phyloP scores from a whole-genome alignment of 2,113 vertebrate species.

The Oreotrochilus melanogaster region DNA sequence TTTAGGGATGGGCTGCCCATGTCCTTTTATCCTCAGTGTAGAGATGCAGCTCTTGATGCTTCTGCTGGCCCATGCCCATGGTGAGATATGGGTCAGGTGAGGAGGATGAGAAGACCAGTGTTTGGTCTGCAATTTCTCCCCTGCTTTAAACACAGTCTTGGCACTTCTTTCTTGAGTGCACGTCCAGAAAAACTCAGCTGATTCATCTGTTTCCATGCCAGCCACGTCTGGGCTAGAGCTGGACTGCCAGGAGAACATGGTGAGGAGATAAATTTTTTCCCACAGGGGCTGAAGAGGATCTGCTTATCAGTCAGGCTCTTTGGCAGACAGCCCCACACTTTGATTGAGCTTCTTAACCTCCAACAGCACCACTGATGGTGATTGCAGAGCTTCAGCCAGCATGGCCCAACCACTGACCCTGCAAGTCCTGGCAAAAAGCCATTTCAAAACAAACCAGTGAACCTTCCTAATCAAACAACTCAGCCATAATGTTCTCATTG shows the following conservation, averaged over 20 bases:
- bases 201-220: not conserved
- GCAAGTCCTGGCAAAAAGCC: not conserved
- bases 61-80: no score
- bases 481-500: not conserved
- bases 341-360: not conserved
- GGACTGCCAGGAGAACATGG: rapidly evolving
- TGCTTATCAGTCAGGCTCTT: not conserved
- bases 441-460: not conserved
- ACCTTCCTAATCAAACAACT: not conserved
- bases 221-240: not conserved
- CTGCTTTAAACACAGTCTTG: not conserved
- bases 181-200: not conserved
- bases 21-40: not conserved
- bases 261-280: not conserved
- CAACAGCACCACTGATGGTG: not conserved
- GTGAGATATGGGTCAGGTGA: not conserved
- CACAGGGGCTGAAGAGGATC: not conserved
- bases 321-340: not conserved
- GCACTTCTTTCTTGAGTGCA: not conserved
- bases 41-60: not conserved
- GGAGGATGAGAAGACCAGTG: not conserved
- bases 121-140: not conserved
- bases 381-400: not conserved
- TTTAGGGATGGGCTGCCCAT: not conserved
- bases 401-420: not conserved